Evolutionary conservation across 2,888 invertebrate genomes (phyloP).

Genomic region (Drosophila atroscutellata): DNA sequence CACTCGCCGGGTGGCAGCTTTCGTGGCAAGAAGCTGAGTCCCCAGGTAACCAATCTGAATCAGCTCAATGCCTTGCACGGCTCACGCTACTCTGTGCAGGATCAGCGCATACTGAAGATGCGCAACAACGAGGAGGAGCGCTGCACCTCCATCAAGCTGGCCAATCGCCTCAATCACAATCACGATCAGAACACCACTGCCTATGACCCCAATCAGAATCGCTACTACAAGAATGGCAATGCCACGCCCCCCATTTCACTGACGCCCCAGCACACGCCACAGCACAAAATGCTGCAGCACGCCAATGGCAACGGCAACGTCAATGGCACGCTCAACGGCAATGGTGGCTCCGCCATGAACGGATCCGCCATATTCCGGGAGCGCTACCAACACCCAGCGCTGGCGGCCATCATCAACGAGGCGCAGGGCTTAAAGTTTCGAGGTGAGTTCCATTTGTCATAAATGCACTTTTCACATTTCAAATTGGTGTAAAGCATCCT

Average conservation of each 20-base stretch:
- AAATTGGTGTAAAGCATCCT: not conserved
- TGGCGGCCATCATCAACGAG: slow-evolving; percentile 84
- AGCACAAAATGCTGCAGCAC: slow-evolving; percentile 76
- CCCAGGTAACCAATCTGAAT: slow-evolving; percentile 82
- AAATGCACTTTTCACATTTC: not conserved
- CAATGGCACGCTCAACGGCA: slow-evolving; percentile 74
- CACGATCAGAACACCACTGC: slow-evolving; percentile 62
- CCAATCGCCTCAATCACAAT: slow-evolving; percentile 81
- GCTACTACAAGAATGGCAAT: slow-evolving; percentile 81
- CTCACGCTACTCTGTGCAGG: slow-evolving; percentile 84
- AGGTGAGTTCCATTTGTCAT: slow-evolving; percentile 68
- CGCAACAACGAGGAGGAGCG: slow-evolving; percentile 85
- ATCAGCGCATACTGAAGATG: slow-evolving; percentile 83
- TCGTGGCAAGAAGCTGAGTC: slow-evolving; percentile 81
- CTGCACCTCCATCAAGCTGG: slow-evolving; percentile 81
- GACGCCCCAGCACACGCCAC: slow-evolving; percentile 82
- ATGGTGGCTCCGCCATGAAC: slow-evolving; percentile 61
- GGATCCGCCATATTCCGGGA: slow-evolving; percentile 83
- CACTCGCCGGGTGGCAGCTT: slow-evolving; percentile 84
- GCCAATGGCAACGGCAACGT: slow-evolving; percentile 73
- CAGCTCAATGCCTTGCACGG: slow-evolving; percentile 80
- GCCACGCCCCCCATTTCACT: slow-evolving; percentile 68
- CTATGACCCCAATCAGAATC: slow-evolving; percentile 85
- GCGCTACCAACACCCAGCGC: slow-evolving; percentile 84
- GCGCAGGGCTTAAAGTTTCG: slow-evolving; percentile 84